Conservation (phyloP, 2,888 invertebrate species). For the Philereme transversata region DNA sequence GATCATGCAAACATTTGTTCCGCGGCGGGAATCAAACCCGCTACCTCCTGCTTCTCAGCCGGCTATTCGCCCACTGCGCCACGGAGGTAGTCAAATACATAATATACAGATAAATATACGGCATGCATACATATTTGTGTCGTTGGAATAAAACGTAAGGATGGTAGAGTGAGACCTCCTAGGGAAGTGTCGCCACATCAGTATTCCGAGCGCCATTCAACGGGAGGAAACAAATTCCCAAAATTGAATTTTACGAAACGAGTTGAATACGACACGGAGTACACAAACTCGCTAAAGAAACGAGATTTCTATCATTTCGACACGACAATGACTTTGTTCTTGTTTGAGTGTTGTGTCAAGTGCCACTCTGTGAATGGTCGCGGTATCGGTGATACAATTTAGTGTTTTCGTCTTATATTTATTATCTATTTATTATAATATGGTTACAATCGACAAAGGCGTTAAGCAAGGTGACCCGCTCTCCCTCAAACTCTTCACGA, state of each 20-base stretch:
- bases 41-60: too few species aligned
- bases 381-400: not conserved
- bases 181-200: constrained; percentile 67
- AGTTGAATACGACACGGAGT: constrained; percentile 81
- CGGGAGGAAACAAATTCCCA: constrained; percentile 83
- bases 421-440: too few species aligned
- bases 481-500: too few species aligned
- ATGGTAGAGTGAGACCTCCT: constrained; percentile 45
- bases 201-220: constrained; percentile 76
- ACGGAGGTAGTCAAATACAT: too few species aligned
- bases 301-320: constrained; percentile 78
- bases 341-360: constrained; percentile 11
- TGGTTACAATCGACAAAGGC: too few species aligned
- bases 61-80: too few species aligned
- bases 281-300: constrained; percentile 76
- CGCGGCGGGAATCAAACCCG: too few species aligned
- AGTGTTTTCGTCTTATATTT: not conserved
- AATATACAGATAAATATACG: too few species aligned
- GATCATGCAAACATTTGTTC: too few species aligned
- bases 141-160: constrained; percentile 57
- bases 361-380: constrained; percentile 12
- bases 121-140: constrained; percentile 59
- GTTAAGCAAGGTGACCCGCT: too few species aligned
- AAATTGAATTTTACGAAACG: constrained; percentile 84
- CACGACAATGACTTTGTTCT: constrained; percentile 68